Conservation (phyloP, 2,888 invertebrate genomes). For the Hydraecia micacea region DNA sequence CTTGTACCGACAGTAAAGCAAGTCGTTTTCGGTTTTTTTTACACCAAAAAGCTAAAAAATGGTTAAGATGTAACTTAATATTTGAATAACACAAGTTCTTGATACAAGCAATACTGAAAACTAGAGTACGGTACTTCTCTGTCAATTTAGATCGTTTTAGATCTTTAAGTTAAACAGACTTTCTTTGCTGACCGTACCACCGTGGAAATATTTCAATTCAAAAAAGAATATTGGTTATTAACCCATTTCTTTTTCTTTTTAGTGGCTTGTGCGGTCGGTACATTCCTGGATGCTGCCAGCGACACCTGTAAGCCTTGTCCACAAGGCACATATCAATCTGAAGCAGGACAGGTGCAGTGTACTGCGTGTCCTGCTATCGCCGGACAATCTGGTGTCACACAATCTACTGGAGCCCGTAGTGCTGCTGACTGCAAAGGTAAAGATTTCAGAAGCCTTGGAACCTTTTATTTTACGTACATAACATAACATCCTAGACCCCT, state of each 20-base stretch:
- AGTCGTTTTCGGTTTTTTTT: background rate
- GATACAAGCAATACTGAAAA: background rate
- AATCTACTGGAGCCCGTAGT: slow-evolving; percentile 96
- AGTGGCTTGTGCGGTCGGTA: slow-evolving; percentile 98
- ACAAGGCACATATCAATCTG: slow-evolving; percentile 97
- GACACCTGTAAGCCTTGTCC: slow-evolving; percentile 96
- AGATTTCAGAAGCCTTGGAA: background rate
- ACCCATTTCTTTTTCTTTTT: slow-evolving; percentile 29
- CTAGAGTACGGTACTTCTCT: background rate
- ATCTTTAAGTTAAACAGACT: background rate
- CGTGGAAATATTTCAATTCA: background rate
- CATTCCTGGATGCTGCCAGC: slow-evolving; percentile 94
- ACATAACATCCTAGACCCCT: background rate
- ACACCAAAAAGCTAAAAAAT: background rate
- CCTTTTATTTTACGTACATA: background rate
- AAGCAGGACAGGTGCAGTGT: slow-evolving; percentile 97
- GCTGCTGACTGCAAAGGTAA: slow-evolving; percentile 96
- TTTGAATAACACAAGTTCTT: background rate
- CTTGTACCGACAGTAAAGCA: background rate
- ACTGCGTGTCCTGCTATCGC: slow-evolving; percentile 97
- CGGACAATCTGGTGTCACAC: slow-evolving; percentile 96
- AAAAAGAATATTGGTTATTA: background rate
- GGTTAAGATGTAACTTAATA: background rate
- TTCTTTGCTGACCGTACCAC: background rate
- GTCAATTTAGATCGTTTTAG: background rate